Base-by-base conservation (phyloP, 1,140 invertebrate genomes). In the Megalopta genalis region DNA sequence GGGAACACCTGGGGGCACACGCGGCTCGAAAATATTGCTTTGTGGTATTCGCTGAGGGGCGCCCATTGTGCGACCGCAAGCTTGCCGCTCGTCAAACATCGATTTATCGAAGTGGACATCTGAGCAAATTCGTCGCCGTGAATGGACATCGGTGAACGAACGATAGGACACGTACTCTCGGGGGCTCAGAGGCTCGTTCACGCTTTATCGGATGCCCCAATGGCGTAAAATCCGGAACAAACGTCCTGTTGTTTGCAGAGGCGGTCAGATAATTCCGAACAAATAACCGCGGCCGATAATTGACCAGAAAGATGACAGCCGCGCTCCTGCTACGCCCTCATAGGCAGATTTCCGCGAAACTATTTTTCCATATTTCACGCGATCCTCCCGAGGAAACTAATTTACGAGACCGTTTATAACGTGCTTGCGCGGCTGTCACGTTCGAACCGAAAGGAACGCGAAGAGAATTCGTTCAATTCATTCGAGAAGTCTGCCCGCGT, bases 101-200 rank as follows among this genome's bases (percentile, higher is more conserved):
- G 46, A 76, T 85, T 84, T 81, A 76, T 77, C 77, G 71, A 42
- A 66, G 25, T 16, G 60, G 27, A 59, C n/a, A 60, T 8, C 42
- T 52, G 54, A 68, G 67, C 52, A 70, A 81, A 71, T 57, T 77
- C 74, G 23, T 63, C 5, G 63, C 37, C n/a, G 25, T 59, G 59
- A 71, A 57, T 70, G 62, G 70, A 54, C 46, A 49, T 14, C 25
- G 12, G 37, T 23, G 46, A 68, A 64, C 37, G 62, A 23, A 12
- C 60, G 82, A 84, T 84, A 77, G 74, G 32, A 60, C 77, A 77
- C 59, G 83, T 67, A 62, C 49, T 2, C 42, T 12, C 42, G 12
- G 25, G 4, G 0, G 16, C 2, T n/a, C 25, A 4, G 42, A 25
- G 21, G 39, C 23, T 25, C 18, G 37, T 59, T 52, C 21, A 23